Percentiles rank a stretch among this genome's conserved stretches.
phyloP scores from a whole-genome alignment of 2,888 invertebrate species.

The Protonemura montana region DNA sequence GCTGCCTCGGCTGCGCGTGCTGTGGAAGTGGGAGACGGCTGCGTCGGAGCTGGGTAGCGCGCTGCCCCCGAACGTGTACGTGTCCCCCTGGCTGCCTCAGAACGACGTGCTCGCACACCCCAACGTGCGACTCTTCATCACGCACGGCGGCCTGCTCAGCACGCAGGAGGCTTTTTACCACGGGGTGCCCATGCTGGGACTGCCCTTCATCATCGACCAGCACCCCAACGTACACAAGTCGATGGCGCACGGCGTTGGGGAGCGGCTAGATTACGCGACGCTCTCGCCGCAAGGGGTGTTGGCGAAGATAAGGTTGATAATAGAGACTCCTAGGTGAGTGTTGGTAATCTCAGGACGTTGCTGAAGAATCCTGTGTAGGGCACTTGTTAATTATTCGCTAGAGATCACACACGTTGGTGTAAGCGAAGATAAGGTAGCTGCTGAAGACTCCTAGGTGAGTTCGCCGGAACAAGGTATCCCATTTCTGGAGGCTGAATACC shows the following conservation, averaged over 20 bases:
- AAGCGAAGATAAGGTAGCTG: slow-evolving; percentile 52
- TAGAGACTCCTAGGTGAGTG: slow-evolving; percentile 53
- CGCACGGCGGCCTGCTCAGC: slow-evolving; percentile 63
- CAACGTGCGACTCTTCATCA: slow-evolving; percentile 61
- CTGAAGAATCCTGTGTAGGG: too few species aligned
- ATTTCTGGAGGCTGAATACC: too few species aligned
- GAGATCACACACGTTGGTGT: too few species aligned
- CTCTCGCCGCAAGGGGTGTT: slow-evolving; percentile 52
- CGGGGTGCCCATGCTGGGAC: slow-evolving; percentile 62
- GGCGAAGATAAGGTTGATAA: slow-evolving; percentile 52
- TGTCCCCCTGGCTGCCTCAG: slow-evolving; percentile 61
- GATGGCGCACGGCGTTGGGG: slow-evolving; percentile 55
- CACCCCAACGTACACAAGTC: slow-evolving; percentile 55
- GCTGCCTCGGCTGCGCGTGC: slow-evolving; percentile 55
- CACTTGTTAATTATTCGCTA: too few species aligned
- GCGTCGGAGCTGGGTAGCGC: slow-evolving; percentile 42
- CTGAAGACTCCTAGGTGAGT: slow-evolving; percentile 54
- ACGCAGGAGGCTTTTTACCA: slow-evolving; percentile 61
- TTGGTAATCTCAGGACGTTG: too few species aligned
- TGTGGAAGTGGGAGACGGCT: slow-evolving; percentile 57
- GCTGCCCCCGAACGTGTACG: slow-evolving; percentile 54
- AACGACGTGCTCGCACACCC: slow-evolving; percentile 59
- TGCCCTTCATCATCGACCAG: slow-evolving; percentile 65
- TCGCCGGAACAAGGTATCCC: too few species aligned
- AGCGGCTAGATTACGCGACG: slow-evolving; percentile 52